Evolutionary conservation across 1,140 invertebrate species (phyloP).

Genomic region (Camponotus vicinus): DNA sequence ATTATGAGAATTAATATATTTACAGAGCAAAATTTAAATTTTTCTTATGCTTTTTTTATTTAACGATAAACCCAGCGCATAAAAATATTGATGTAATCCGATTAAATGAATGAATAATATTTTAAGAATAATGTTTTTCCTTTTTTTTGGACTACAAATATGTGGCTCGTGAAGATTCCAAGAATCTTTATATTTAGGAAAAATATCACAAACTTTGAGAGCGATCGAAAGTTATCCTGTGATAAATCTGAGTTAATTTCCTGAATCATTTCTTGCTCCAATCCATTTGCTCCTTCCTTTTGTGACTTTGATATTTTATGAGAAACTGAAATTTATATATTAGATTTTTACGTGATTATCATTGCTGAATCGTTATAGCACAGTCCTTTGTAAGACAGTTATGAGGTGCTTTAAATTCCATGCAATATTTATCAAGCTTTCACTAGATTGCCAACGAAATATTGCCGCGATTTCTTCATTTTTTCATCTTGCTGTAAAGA

Average conservation of each 20-base stretch:
- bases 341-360: background rate
- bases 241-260: slow-evolving; percentile 15
- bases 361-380: background rate
- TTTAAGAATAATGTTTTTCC: background rate
- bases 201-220: background rate
- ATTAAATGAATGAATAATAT: slow-evolving; percentile 3
- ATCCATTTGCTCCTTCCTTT: background rate
- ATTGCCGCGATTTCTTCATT: background rate
- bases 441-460: slow-evolving; percentile 28
- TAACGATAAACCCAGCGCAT: background rate
- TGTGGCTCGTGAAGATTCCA: background rate
- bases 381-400: slow-evolving; percentile 21
- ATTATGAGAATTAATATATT: too few relatives aligned
- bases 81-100: background rate
- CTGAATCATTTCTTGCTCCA: background rate
- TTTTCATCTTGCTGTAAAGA: slow-evolving; percentile 17
- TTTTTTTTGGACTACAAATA: background rate
- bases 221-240: background rate
- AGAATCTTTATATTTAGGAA: background rate
- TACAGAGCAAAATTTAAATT: too few relatives aligned
- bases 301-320: slow-evolving; percentile 10
- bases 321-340: slow-evolving; percentile 49
- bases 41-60: background rate
- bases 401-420: slow-evolving; percentile 16
- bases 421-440: slow-evolving; percentile 2